These are phyloP conservation scores for Phragmatobia fuliginosa DNA, from an alignment of 2,888 invertebrate genomes.

Conservation along the genomic window DNA sequence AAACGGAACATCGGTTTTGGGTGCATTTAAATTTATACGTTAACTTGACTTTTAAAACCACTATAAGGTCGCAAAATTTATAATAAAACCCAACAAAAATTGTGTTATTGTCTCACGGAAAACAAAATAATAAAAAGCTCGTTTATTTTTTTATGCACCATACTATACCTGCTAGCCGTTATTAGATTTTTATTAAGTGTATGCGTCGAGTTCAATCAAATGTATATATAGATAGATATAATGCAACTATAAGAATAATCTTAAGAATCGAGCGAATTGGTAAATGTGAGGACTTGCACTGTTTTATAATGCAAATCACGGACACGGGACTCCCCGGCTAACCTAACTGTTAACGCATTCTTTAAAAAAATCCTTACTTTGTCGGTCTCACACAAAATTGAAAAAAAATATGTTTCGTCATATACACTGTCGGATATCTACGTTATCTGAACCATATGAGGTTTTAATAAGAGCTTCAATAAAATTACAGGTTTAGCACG, in stretches of 20 bases:
- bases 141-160: background rate
- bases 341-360: background rate
- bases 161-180: background rate
- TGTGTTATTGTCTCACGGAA: background rate
- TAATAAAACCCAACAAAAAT: background rate
- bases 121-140: background rate
- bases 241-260: background rate
- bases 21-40: background rate
- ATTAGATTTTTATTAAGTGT: background rate
- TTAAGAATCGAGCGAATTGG: background rate
- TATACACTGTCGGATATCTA: background rate
- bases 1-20: background rate
- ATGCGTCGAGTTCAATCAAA: background rate
- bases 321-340: background rate
- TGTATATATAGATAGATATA: background rate
- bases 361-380: background rate
- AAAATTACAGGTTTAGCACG: slow-evolving; percentile 92
- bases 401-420: background rate
- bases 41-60: background rate
- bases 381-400: background rate
- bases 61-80: background rate
- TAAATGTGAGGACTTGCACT: background rate
- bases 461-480: background rate
- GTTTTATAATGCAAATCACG: background rate
- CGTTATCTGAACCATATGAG: background rate